Evolutionary conservation across 2,113 vertebrate genomes (phyloP).

Genomic region (Phaethon lepturus): DNA sequence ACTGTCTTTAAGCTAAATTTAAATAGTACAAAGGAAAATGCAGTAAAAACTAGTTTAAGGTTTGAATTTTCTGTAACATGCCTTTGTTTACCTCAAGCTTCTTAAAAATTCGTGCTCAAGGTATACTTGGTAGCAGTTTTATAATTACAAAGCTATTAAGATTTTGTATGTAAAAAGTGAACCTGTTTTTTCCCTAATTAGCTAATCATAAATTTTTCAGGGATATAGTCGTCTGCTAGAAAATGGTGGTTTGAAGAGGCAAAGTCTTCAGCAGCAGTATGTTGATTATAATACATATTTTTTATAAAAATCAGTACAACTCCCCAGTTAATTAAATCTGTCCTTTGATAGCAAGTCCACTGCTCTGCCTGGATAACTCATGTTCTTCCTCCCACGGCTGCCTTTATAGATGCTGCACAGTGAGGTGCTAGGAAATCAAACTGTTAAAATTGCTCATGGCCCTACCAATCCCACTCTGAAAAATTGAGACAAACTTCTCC

Average conservation of each 20-base stretch:
- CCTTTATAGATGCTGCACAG: background rate
- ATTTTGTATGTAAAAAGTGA: background rate
- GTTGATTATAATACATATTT: background rate
- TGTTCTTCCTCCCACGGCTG: background rate
- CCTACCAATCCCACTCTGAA: background rate
- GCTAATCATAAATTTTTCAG: conserved; percentile 19
- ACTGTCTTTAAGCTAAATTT: conserved; percentile 35
- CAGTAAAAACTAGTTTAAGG: background rate
- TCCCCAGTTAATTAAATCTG: background rate
- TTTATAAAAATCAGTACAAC: background rate
- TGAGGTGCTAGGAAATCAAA: background rate
- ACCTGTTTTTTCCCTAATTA: background rate
- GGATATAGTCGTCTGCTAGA: background rate
- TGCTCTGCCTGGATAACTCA: background rate
- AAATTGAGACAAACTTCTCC: background rate
- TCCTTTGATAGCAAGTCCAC: background rate
- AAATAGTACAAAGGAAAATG: conserved; percentile 18
- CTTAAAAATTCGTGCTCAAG: conserved; percentile 34
- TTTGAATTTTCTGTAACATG: background rate
- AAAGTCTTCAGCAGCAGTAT: background rate
- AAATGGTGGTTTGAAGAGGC: background rate
- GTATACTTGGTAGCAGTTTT: conserved; percentile 10
- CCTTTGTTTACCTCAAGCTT: background rate
- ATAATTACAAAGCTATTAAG: conserved; percentile 31
- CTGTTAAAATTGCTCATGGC: background rate